Base-by-base conservation (phyloP, 1,140 invertebrate genomes). In the Melanaphis sacchari region DNA sequence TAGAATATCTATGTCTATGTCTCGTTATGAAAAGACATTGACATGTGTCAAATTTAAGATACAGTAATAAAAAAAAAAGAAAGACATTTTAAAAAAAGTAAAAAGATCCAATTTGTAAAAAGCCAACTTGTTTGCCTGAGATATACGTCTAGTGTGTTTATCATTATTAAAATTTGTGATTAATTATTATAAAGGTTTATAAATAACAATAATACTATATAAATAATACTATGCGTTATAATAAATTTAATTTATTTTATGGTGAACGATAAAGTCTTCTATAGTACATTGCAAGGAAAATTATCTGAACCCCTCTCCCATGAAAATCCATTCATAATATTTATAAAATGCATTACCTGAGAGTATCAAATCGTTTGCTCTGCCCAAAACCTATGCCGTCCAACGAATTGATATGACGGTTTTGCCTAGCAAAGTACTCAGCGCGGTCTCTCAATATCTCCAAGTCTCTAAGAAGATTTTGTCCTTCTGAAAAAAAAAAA, bases 381-480 rank as follows among this genome's bases (percentile, higher is more conserved):
- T 84, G 87, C 22, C 94, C 94, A 41, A 95, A 94, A 31, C 94
- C 94, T 18, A 93, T 94, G 0, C 94, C 94, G 9, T 93, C 93
- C 43, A 95, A 94, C 0, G 94, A 94, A 92, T 95, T 94, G 2
- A 94, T 90, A 94, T 94, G 93, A 54, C 94, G 88, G 52, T n/a
- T 76, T 90, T 89, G 93, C n/a, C 93, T 88, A 15, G 93, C 94
- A 31, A 90, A 91, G 21, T 93, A 54, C 41, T 93, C 92, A 0
- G 89, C 94, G 21, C 94, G 93, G 40, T 94, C 93, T 52, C 93
- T 87, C 36, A 94, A 93, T 21, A 82, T 92, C 40, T 94, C 94
- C 89, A 94, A 90, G 88, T 94, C 94, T 76, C 94, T 94, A 59
- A 95, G 91, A 22, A 95, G 93, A 93, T 95, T 94, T 38, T 94